A percentile compares a stretch with the other conserved stretches of the same genome.
phyloP scores from a whole-genome alignment of 2,113 vertebrate genomes.

The crab-eating macaque (Macaca fascicularis) region T2T-MFA8v1.1 NC_088375.1:85237501-85238000 shows the following conservation, averaged over 20 bases:
- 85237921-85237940: slow-evolving; percentile 61
- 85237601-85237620: slow-evolving; percentile 65
- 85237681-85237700: slow-evolving; percentile 43
- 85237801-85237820: slow-evolving; percentile 80
- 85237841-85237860: slow-evolving; percentile 52
- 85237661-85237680: slow-evolving; percentile 29
- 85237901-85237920: slow-evolving; percentile 74
- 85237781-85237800: slow-evolving; percentile 68
- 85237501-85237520: slow-evolving; percentile 49
- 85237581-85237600: slow-evolving; percentile 80
- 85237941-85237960: slow-evolving; percentile 68
- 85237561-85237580: slow-evolving; percentile 77
- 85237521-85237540: slow-evolving; percentile 48
- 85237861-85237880: neutral
- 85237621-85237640: slow-evolving; percentile 54
- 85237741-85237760: neutral
- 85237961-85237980: slow-evolving; percentile 53
- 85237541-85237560: slow-evolving; percentile 65
- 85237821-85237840: slow-evolving; percentile 35
- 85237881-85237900: slow-evolving; percentile 67
- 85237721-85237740: neutral
- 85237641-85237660: slow-evolving; percentile 44
- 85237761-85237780: slow-evolving; percentile 42
- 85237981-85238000: slow-evolving; percentile 54
- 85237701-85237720: slow-evolving; percentile 56